Evolutionary conservation across 92 coral and sea anemone species (phyloP), one percentile per base, ranked within the genome.

Genomic region (Epizoanthus stellaris): DNA sequence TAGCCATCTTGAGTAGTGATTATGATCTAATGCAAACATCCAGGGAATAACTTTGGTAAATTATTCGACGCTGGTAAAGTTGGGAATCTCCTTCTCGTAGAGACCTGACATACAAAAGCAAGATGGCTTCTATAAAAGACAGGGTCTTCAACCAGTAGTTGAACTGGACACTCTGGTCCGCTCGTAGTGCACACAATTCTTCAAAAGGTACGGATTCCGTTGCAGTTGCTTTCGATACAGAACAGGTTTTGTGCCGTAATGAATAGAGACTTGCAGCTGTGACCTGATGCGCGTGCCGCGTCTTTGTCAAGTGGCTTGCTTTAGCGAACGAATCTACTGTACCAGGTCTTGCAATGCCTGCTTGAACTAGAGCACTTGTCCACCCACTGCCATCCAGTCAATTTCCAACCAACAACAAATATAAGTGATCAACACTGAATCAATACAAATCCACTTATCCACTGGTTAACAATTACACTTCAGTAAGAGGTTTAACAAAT

Each of bases 21-120:
- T 72, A 43, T 73, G 70, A 54, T 83, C 80, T 11, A 87, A 43
- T 7, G 93, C 93, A 77, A 84, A 91, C 80, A 84, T 71, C 93
- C 93, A 87, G 1, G 90, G 90, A 20, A 84, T 38, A n/a, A n/a
- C n/a, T n/a, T n/a, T n/a, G n/a, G n/a, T n/a, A n/a, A n/a, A n/a
- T n/a, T n/a, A n/a, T n/a, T n/a, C n/a, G n/a, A n/a, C n/a, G n/a
- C n/a, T n/a, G n/a, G n/a, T n/a, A n/a, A n/a, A n/a, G n/a, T n/a
- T n/a, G n/a, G n/a, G n/a, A n/a, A n/a, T n/a, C n/a, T n/a, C n/a
- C n/a, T n/a, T n/a, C n/a, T n/a, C n/a, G n/a, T n/a, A n/a, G n/a
- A n/a, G n/a, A n/a, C n/a, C n/a, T n/a, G n/a, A n/a, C n/a, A n/a
- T n/a, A n/a, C n/a, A n/a, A n/a, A n/a, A n/a, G n/a, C n/a, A n/a